These are phyloP conservation scores for Trilocha varians DNA, from an alignment of 2,888 invertebrate species.

Conservation along the genomic window DNA sequence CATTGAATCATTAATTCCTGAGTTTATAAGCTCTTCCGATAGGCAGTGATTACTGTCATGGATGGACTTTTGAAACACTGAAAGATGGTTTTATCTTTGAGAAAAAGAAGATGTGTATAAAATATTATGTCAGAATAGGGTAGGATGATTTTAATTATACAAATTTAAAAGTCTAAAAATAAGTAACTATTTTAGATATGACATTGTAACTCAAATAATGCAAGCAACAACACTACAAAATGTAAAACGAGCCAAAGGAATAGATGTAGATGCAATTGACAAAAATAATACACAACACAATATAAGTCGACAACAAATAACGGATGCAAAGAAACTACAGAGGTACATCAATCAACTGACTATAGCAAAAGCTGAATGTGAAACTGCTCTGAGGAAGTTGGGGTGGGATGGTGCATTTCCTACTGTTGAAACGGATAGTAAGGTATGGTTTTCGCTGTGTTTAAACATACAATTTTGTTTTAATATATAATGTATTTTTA, in stretches of 20 bases:
- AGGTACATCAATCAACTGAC: conserved; percentile 88
- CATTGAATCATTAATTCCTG: no score
- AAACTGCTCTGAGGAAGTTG: conserved; percentile 79
- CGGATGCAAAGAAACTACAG: conserved; percentile 86
- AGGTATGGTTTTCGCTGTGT: no score
- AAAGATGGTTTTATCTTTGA: no score
- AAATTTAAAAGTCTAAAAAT: no score
- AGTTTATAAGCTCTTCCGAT: no score
- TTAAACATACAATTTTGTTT: no score
- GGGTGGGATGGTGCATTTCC: conserved; percentile 85
- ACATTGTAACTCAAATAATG: conserved; percentile 93
- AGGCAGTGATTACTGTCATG: no score
- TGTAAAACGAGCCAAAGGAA: conserved; percentile 87
- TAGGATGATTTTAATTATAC: no score
- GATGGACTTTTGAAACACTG: no score
- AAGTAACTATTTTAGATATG: conserved; percentile 75
- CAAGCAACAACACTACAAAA: conserved; percentile 94
- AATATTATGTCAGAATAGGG: no score
- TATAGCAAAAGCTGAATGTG: conserved; percentile 86
- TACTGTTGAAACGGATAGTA: conserved; percentile 61
- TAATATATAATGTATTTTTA: no score
- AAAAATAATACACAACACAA: conserved; percentile 70
- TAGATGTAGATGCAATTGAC: conserved; percentile 75
- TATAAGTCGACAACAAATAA: conserved; percentile 82
- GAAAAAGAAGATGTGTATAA: no score